Evolutionary conservation across 2,797 vertebrate species (phyloP), one percentile per base, ranked within the genome.

Genomic region (Astyanax mexicanus): DNA sequence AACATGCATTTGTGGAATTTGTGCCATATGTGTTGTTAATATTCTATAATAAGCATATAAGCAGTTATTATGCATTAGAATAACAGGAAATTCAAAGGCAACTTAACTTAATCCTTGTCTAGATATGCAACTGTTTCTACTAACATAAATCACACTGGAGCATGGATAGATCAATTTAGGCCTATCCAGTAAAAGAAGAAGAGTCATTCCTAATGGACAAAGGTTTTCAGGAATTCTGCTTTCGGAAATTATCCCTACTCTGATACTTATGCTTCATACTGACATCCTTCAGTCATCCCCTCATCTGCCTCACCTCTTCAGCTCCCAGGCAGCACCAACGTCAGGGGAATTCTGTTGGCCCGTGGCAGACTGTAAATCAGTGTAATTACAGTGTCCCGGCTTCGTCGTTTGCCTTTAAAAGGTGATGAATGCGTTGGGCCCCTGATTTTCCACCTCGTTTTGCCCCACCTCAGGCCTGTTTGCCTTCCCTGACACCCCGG

Each of bases 381-480:
- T 13, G 27, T 78, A 84, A 84, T 78, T 80, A 72, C 77, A 64
- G 79, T 72, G 78, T 66, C 74, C 47, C 32, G 55, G 27, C 60
- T 69, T 40, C 17, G 15, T 38, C 66, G n/a, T 69, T 80, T 86
- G 86, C 85, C 84, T 90, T 88, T 84, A 84, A 86, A 89, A 87
- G 88, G 86, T 89, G 89, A 88, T 88, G 85, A 87, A 86, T 89
- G 84, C 69, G 69, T 44, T 72, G 80, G 80, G 61, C 83, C 81
- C 72, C 71, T 79, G 45, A 69, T 79, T 78, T 83, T 80, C 72
- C 65, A 74, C 58, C 82, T 80, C 74, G 49, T 83, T 79, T 73
- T 75, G 60, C 72, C 72, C 79, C 62, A 79, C 51, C 45, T 61
- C 55, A 19, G 42, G 23, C 68, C 62, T 79, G 80, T 83, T 84